Conservation (phyloP, 2,113 vertebrate genomes). For the Rattus rattus region DNA sequence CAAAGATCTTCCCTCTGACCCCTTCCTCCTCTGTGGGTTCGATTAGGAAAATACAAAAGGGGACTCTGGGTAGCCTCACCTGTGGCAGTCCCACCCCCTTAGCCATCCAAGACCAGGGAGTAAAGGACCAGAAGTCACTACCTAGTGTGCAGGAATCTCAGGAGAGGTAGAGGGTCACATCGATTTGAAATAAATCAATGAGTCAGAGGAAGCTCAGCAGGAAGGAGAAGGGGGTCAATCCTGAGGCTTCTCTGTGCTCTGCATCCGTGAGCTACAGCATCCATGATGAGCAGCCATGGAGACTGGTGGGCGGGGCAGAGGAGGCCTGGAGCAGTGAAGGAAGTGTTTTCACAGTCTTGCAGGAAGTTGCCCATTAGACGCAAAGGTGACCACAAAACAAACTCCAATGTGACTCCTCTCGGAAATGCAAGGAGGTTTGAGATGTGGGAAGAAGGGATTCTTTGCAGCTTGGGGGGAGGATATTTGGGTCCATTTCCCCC, state of each 20-base stretch:
- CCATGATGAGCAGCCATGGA: too few species aligned
- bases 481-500: accelerated
- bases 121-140: background rate
- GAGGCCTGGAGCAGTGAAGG: accelerated
- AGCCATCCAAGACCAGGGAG: background rate
- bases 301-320: background rate
- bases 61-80: background rate
- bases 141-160: background rate
- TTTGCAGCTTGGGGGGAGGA: too few species aligned
- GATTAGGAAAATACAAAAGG: background rate
- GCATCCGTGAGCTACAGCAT: background rate
- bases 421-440: background rate
- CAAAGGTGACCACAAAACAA: background rate
- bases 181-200: background rate
- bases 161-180: background rate
- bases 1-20: background rate
- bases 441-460: accelerated
- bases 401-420: background rate
- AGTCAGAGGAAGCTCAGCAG: background rate
- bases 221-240: background rate
- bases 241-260: background rate
- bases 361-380: background rate
- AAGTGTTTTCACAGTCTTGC: background rate
- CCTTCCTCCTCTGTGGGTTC: background rate
- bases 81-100: background rate